phyloP scores from a whole-genome alignment of 2,797 vertebrate genomes.

The Spinus pinus region DNA sequence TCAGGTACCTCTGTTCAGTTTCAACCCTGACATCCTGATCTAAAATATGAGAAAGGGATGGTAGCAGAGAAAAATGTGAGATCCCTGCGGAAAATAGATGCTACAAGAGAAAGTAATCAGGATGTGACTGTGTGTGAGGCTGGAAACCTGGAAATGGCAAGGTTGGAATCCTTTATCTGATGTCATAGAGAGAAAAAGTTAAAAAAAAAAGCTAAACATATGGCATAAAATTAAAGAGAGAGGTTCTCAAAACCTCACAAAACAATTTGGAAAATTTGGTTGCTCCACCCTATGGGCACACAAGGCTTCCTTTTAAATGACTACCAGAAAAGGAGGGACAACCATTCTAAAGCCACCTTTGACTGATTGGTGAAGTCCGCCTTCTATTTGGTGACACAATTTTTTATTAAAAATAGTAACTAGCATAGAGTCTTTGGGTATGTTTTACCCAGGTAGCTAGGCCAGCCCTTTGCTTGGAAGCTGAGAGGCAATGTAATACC shows the following conservation, averaged over 20 bases:
- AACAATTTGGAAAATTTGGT: background rate
- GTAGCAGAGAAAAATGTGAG: background rate
- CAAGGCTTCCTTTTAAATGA: background rate
- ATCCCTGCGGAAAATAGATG: background rate
- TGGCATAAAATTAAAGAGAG: background rate
- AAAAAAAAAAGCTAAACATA: background rate
- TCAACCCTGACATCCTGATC: background rate
- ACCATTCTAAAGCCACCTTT: background rate
- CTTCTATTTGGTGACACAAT: background rate
- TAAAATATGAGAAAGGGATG: background rate
- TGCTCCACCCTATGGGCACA: background rate
- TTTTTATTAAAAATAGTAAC: background rate
- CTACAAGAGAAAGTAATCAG: background rate
- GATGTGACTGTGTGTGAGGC: background rate
- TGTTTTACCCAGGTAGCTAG: background rate
- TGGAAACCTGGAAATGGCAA: background rate
- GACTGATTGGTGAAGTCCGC: background rate
- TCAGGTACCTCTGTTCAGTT: background rate
- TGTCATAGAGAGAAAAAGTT: background rate
- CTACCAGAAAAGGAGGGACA: background rate
- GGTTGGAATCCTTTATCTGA: background rate
- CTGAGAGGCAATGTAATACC: background rate
- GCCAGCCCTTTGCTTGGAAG: background rate
- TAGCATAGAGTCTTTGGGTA: background rate
- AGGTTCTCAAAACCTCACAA: background rate